Percentiles rank a stretch among this genome's conserved stretches.
These are phyloP conservation scores for Rhinoptilus africanus DNA, from an alignment of 2,113 vertebrate genomes.

Conservation along the genomic window DNA sequence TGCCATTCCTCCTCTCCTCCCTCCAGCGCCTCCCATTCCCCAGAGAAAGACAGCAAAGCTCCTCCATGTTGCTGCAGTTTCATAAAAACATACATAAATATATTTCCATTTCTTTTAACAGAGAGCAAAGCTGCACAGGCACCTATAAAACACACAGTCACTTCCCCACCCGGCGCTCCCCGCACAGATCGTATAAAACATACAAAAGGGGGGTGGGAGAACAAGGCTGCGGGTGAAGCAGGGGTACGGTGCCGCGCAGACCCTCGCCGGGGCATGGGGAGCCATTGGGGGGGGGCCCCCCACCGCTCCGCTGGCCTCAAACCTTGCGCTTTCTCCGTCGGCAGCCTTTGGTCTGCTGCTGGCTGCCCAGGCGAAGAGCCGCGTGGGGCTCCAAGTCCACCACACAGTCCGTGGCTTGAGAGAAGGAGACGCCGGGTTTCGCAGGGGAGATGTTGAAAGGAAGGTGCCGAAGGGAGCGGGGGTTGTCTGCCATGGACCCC, in stretches of 20 bases:
- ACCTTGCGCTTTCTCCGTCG: slow-evolving; percentile 68
- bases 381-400: slow-evolving; percentile 75
- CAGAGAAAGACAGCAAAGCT: slow-evolving; percentile 13
- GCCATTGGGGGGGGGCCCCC: accelerated
- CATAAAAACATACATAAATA: slow-evolving; percentile 82
- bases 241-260: not conserved
- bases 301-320: slow-evolving; percentile 9
- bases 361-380: slow-evolving; percentile 24
- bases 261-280: not conserved
- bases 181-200: slow-evolving; percentile 63
- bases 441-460: slow-evolving; percentile 73
- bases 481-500: not conserved
- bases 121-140: slow-evolving; percentile 63
- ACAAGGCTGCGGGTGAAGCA: slow-evolving; percentile 13
- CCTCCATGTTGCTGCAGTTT: slow-evolving; percentile 56
- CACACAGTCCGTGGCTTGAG: slow-evolving; percentile 76
- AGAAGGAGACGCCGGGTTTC: slow-evolving; percentile 77
- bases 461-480: not conserved
- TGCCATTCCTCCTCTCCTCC: not conserved
- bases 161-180: slow-evolving; percentile 50
- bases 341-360: slow-evolving; percentile 60
- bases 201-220: slow-evolving; percentile 36
- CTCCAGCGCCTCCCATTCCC: not conserved
- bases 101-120: slow-evolving; percentile 73
- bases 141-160: slow-evolving; percentile 67